Percentiles rank a stretch among this genome's conserved stretches.
Conservation (phyloP, 2,113 vertebrate genomes). For the Motacilla tschutschensis region DNA sequence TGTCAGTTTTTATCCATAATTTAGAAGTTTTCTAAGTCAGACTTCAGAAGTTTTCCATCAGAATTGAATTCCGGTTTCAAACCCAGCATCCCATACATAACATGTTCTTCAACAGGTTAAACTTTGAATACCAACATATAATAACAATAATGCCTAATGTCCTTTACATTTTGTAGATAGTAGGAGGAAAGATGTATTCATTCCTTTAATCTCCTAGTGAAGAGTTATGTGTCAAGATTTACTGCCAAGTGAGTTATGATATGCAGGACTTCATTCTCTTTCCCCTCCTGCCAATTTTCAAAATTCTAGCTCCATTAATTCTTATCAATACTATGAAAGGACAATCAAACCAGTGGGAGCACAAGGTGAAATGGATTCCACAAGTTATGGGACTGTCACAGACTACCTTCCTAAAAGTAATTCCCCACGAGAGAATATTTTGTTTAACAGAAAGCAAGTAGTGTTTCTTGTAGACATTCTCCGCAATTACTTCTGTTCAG, state of each 20-base stretch:
- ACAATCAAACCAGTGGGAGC: not conserved
- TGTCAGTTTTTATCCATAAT: not conserved
- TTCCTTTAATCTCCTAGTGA: not conserved
- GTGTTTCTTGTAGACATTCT: not conserved
- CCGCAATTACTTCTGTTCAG: not conserved
- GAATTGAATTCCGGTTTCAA: not conserved
- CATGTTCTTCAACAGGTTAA: not conserved
- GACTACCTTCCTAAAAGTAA: not conserved
- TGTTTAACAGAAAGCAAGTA: not conserved
- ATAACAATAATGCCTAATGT: not conserved
- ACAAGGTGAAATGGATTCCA: not conserved
- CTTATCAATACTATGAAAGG: not conserved
- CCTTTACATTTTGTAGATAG: not conserved
- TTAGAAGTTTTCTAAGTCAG: not conserved
- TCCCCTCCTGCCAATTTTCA: not conserved
- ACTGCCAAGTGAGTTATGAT: not conserved
- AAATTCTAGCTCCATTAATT: not conserved
- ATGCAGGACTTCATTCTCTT: not conserved
- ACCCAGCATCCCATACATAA: not conserved
- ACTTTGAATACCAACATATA: not conserved
- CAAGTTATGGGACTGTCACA: not conserved
- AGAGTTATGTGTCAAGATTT: not conserved
- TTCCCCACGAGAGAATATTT: not conserved
- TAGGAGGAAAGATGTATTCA: not conserved
- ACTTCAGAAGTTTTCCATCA: not conserved